Conservation (phyloP, 2,797 vertebrate species). For the Spea hammondii region DNA sequence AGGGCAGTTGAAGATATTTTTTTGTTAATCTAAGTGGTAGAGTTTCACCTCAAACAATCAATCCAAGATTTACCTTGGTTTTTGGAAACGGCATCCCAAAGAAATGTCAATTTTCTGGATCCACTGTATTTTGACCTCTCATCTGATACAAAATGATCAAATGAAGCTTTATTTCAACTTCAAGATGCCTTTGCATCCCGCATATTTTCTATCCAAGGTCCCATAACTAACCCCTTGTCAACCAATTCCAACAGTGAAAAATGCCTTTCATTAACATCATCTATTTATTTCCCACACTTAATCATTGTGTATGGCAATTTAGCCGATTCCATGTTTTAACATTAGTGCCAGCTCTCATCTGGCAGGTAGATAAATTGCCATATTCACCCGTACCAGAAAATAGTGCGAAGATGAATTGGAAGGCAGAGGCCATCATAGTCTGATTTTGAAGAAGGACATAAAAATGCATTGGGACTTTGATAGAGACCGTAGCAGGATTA, state of each 20-base stretch:
- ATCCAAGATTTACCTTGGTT: not conserved
- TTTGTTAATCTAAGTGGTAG: not conserved
- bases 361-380: conserved; percentile 44
- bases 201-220: conserved; percentile 33
- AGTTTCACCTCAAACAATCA: not conserved
- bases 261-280: conserved; percentile 46
- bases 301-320: conserved; percentile 43
- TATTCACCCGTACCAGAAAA: conserved; percentile 24
- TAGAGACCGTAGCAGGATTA: not conserved
- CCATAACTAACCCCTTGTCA: conserved; percentile 40
- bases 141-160: conserved; percentile 41
- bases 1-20: not conserved
- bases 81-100: not conserved
- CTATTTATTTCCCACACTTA: conserved; percentile 49
- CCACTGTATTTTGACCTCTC: conserved; percentile 2
- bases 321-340: conserved; percentile 45
- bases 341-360: conserved; percentile 32
- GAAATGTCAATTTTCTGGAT: conserved; percentile 38
- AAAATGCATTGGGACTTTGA: conserved; percentile 3
- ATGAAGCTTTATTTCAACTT: conserved; percentile 48
- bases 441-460: conserved; percentile 26
- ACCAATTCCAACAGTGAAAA: conserved; percentile 38
- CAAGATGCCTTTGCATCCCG: conserved; percentile 20
- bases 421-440: conserved; percentile 17
- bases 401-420: conserved; percentile 44